These are phyloP conservation scores for Phylloscopus whistleri DNA, from an alignment of 2,113 vertebrate genomes.

Conservation along the genomic window DNA sequence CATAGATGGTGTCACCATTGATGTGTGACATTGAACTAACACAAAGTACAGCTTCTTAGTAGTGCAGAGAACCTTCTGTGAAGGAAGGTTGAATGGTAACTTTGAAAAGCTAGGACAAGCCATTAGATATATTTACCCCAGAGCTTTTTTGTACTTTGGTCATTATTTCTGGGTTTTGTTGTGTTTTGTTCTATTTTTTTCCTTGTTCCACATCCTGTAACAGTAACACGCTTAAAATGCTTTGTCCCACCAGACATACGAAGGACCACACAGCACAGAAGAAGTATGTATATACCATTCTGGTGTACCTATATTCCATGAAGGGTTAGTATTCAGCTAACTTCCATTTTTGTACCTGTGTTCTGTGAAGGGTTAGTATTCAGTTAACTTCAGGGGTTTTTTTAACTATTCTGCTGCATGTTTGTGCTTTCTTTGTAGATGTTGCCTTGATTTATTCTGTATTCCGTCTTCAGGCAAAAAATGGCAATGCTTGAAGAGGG, in stretches of 20 bases:
- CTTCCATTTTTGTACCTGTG: conserved; percentile 72
- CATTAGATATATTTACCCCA: neutral
- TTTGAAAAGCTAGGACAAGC: neutral
- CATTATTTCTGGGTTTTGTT: neutral
- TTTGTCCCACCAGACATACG: conserved; percentile 75
- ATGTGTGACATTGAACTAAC: neutral
- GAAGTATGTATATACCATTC: conserved; percentile 87
- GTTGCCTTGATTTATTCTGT: neutral
- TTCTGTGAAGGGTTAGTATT: conserved; percentile 88
- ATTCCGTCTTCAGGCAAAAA: neutral
- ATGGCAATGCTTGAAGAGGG: neutral
- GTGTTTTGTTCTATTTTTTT: neutral
- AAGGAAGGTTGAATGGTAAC: neutral
- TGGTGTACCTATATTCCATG: conserved; percentile 94
- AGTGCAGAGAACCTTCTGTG: neutral
- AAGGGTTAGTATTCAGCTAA: conserved; percentile 81
- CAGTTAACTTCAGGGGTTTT: neutral
- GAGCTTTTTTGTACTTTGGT: neutral
- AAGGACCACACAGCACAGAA: conserved; percentile 80
- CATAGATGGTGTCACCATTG: neutral
- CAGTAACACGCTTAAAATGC: neutral
- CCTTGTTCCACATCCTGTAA: neutral
- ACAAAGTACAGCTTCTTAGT: neutral
- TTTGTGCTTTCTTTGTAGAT: neutral
- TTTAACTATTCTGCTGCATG: neutral